Percentiles rank a stretch among this genome's conserved stretches.
Evolutionary conservation across 2,113 vertebrate genomes (phyloP).

Genomic region (Taurulus bubalis): DNA sequence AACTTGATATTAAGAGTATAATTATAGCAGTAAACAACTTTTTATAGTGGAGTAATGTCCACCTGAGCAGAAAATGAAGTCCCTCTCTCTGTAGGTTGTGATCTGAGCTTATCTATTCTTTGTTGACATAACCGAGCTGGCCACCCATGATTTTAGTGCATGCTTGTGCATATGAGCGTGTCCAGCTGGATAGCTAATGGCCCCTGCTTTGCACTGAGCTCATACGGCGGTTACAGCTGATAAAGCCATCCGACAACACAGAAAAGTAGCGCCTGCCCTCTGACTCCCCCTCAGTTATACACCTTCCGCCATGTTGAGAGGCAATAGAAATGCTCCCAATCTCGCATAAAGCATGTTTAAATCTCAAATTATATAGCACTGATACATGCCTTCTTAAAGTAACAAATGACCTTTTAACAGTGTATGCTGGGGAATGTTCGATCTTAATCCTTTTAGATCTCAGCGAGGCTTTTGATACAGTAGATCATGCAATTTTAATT

Average conservation of each 20-base stretch:
- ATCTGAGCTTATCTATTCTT: background rate
- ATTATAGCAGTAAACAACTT: background rate
- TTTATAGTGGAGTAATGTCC: background rate
- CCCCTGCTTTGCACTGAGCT: background rate
- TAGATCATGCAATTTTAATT: conserved; percentile 70
- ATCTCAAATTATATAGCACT: conserved; percentile 2
- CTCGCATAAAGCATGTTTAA: background rate
- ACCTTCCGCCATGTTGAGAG: background rate
- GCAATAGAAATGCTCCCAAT: background rate
- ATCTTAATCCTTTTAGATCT: conserved; percentile 65
- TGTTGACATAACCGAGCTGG: background rate
- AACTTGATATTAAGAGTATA: background rate
- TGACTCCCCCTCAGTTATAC: background rate
- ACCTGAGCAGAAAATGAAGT: background rate
- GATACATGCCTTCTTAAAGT: conserved; percentile 13
- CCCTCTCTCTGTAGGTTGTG: background rate
- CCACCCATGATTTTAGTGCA: background rate
- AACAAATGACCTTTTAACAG: conserved; percentile 54
- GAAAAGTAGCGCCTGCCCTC: background rate
- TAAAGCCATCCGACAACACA: background rate
- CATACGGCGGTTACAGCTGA: background rate
- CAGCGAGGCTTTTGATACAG: conserved; percentile 57
- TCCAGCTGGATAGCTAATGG: background rate
- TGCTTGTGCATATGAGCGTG: background rate
- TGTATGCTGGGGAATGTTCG: conserved; percentile 36